Conservation (phyloP, 1,140 invertebrate genomes). For the Drosophila fuyamai region DNA sequence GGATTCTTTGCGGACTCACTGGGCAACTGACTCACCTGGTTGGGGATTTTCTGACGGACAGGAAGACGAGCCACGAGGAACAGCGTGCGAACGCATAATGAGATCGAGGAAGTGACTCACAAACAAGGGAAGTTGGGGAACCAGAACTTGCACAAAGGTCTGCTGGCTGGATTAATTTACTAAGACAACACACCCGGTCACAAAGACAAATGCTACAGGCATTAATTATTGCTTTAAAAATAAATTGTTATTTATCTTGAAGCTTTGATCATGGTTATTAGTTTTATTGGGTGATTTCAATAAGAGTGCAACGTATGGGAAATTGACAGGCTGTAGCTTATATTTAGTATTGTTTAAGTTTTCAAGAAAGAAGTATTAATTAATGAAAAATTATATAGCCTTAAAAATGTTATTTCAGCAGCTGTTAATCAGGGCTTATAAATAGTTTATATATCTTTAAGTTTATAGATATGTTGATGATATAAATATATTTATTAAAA, state of each 20-base stretch:
- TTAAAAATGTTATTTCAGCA: too few species aligned
- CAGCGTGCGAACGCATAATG: constrained; percentile 48
- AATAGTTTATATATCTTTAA: too few species aligned
- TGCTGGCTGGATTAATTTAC: constrained; percentile 6
- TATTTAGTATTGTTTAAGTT: too few species aligned
- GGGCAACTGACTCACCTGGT: constrained; percentile 3
- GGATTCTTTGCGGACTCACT: neutral
- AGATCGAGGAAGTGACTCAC: constrained; percentile 40
- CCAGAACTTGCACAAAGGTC: constrained; percentile 7
- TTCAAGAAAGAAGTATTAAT: too few species aligned
- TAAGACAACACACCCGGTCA: neutral
- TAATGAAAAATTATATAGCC: too few species aligned
- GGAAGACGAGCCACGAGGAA: constrained; percentile 26
- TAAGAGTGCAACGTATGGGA: too few species aligned
- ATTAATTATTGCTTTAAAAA: constrained; percentile 3
- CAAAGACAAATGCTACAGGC: neutral
- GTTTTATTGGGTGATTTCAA: neutral
- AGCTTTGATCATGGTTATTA: neutral
- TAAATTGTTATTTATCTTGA: neutral
- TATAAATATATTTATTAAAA: too few species aligned
- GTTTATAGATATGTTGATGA: too few species aligned
- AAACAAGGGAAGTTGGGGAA: constrained; percentile 15
- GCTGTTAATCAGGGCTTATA: too few species aligned
- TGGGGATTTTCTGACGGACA: constrained; percentile 14
- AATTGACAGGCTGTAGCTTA: too few species aligned